Percentiles rank a stretch among this genome's conserved stretches.
Conservation (phyloP, 2,113 vertebrate species). For the Barbus barbus region DNA sequence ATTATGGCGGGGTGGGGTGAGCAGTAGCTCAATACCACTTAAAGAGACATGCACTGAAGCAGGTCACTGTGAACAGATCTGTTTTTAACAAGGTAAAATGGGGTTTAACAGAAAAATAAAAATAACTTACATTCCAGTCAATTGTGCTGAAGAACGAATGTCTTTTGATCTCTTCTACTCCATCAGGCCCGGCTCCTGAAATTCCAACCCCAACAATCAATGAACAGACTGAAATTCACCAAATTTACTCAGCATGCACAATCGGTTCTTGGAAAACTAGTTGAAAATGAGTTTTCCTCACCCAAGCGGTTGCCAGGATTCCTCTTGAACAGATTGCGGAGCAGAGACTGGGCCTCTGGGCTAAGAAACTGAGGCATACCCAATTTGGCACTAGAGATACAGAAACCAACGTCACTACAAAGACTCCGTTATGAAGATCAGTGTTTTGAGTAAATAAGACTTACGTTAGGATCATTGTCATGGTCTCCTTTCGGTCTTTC, state of each 20-base stretch:
- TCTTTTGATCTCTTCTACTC: slow-evolving; percentile 90
- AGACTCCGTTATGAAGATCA: not conserved
- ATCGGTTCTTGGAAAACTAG: not conserved
- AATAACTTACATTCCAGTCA: slow-evolving; percentile 91
- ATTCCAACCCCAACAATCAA: not conserved
- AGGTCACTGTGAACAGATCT: too few species aligned
- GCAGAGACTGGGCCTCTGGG: slow-evolving; percentile 91
- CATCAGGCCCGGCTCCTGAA: slow-evolving; percentile 85
- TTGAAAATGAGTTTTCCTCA: slow-evolving; percentile 60
- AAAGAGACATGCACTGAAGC: too few species aligned
- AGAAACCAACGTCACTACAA: not conserved
- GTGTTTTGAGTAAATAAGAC: slow-evolving; percentile 59
- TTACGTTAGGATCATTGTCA: slow-evolving; percentile 99
- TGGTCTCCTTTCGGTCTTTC: slow-evolving; percentile 98
- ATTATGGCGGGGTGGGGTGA: too few species aligned
- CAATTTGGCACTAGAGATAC: slow-evolving; percentile 86
- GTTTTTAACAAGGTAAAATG: too few species aligned
- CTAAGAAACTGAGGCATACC: slow-evolving; percentile 98
- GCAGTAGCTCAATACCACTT: too few species aligned
- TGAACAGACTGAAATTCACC: not conserved
- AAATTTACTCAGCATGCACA: too few species aligned
- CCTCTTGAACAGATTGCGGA: slow-evolving; percentile 96
- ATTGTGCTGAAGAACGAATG: slow-evolving; percentile 86
- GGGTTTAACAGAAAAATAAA: too few species aligned
- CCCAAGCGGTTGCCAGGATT: slow-evolving; percentile 96